Evolutionary conservation across 2,888 invertebrate genomes (phyloP).

Genomic region (Anoplius nigerrimus): DNA sequence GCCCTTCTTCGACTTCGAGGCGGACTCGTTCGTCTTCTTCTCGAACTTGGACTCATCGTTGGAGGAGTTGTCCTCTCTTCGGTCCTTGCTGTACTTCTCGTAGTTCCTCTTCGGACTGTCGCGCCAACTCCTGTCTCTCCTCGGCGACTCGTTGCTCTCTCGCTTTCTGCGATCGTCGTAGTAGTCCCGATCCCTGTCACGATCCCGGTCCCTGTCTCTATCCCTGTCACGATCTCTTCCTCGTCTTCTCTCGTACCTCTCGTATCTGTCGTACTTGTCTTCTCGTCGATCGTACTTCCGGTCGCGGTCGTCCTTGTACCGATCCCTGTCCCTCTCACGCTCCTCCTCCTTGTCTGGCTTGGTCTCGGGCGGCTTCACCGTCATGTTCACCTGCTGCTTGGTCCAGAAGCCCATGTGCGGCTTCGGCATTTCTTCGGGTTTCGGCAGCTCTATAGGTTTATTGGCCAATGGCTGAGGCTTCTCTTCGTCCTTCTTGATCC

Average conservation of each 20-base stretch:
- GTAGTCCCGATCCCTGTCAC: slow-evolving; percentile 63
- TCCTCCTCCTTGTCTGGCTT: slow-evolving; percentile 71
- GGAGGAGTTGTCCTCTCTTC: slow-evolving; percentile 62
- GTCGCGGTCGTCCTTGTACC: slow-evolving; percentile 67
- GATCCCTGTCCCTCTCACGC: slow-evolving; percentile 70
- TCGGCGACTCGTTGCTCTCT: slow-evolving; percentile 68
- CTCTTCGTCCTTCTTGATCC: slow-evolving; percentile 68
- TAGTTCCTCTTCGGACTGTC: slow-evolving; percentile 68
- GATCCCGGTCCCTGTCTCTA: slow-evolving; percentile 47
- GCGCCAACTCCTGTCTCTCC: slow-evolving; percentile 67
- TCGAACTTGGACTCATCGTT: slow-evolving; percentile 71
- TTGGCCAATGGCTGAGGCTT: slow-evolving; percentile 49
- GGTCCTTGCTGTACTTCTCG: slow-evolving; percentile 64
- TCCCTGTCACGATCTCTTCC: slow-evolving; percentile 59
- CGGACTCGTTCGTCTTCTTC: slow-evolving; percentile 67
- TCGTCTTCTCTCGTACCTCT: slow-evolving; percentile 66
- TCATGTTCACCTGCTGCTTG: slow-evolving; percentile 72
- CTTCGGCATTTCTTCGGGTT: slow-evolving; percentile 72
- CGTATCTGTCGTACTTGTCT: slow-evolving; percentile 66
- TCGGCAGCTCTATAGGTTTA: slow-evolving; percentile 59
- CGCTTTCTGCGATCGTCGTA: slow-evolving; percentile 70
- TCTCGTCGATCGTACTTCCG: slow-evolving; percentile 65
- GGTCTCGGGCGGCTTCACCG: slow-evolving; percentile 67
- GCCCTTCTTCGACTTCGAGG: slow-evolving; percentile 64
- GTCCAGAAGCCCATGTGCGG: slow-evolving; percentile 74